phyloP scores from a whole-genome alignment of 2,797 vertebrate species.

The Natrix natrix region DNA sequence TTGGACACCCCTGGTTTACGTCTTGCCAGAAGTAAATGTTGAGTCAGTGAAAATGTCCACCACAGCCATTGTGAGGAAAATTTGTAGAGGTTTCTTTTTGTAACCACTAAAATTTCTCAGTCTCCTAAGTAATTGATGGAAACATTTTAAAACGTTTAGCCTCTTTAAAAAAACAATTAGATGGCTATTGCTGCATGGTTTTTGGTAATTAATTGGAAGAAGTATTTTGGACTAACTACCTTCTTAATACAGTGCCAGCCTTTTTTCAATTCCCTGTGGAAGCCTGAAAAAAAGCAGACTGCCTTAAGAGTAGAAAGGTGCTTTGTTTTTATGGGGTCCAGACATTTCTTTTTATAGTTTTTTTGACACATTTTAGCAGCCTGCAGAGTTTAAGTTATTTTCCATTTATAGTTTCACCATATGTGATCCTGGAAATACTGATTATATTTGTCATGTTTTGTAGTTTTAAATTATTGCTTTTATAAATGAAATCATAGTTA shows the following conservation, averaged over 20 bases:
- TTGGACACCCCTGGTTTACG: neutral
- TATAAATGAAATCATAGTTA: neutral
- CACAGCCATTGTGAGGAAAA: neutral
- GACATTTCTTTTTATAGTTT: neutral
- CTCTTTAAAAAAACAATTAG: neutral
- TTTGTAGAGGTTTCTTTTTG: neutral
- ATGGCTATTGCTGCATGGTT: neutral
- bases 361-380: neutral
- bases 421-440: neutral
- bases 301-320: neutral
- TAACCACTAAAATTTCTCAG: neutral
- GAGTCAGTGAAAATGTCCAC: neutral
- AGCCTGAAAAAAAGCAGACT: neutral
- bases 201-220: neutral
- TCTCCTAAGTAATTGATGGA: neutral
- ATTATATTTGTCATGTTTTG: neutral
- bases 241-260: neutral
- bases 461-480: neutral
- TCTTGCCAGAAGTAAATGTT: neutral
- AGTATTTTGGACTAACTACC: neutral
- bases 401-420: neutral
- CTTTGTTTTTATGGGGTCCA: neutral
- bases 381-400: neutral
- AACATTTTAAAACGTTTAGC: neutral
- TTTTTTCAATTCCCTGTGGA: neutral